These are phyloP conservation scores for Montipora foliosa DNA, from an alignment of 64 coral and sea anemone genomes.

Conservation along the genomic window DNA sequence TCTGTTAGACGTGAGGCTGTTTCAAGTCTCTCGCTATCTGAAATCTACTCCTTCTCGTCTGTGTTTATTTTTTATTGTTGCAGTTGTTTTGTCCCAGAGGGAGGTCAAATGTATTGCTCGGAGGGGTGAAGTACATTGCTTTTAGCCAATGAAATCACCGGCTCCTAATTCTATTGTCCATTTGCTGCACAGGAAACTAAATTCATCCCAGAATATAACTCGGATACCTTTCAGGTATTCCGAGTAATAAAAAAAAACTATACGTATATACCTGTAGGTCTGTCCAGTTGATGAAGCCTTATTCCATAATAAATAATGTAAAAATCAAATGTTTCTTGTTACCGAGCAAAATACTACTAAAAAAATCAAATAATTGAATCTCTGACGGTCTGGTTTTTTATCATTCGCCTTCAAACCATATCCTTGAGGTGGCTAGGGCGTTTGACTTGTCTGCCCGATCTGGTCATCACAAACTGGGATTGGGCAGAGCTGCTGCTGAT, in stretches of 20 bases:
- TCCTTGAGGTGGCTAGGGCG: constrained; percentile 20
- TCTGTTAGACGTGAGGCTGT: too few relatives aligned
- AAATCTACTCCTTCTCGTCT: too few relatives aligned
- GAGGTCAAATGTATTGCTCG: too few relatives aligned
- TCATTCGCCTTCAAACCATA: neutral
- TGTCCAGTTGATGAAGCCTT: neutral
- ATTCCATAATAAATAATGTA: constrained; percentile 8
- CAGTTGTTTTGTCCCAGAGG: too few relatives aligned
- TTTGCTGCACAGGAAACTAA: too few relatives aligned
- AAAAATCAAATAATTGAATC: constrained; percentile 1
- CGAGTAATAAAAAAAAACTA: neutral
- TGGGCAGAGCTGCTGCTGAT: neutral
- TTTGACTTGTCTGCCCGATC: constrained; percentile 8
- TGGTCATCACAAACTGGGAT: neutral
- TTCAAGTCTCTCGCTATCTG: too few relatives aligned
- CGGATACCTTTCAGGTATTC: too few relatives aligned
- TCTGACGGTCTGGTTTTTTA: neutral
- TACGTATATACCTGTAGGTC: neutral
- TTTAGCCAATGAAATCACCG: too few relatives aligned
- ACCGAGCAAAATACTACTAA: neutral
- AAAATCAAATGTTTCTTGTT: constrained; percentile 8
- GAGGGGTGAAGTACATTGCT: too few relatives aligned
- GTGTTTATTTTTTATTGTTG: too few relatives aligned
- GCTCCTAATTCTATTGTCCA: too few relatives aligned
- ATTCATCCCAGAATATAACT: too few relatives aligned